phyloP scores from a whole-genome alignment of 2,888 invertebrate genomes.

The Xestoiulus laeticollis region DNA sequence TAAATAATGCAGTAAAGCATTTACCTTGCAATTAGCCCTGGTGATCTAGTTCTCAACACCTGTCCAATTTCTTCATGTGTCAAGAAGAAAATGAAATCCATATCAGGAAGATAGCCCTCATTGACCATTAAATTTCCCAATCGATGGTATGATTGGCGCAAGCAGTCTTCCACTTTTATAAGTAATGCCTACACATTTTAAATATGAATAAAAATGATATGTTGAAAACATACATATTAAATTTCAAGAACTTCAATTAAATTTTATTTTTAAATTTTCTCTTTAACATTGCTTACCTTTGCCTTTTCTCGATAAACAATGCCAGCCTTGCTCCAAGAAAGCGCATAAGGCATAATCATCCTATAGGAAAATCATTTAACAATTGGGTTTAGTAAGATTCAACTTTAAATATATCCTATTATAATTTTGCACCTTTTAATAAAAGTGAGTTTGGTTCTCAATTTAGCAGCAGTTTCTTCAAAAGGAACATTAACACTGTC shows the following conservation, averaged over 20 bases:
- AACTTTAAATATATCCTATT: background rate
- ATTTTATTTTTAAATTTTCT: background rate
- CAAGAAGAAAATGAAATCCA: slow-evolving; percentile 56
- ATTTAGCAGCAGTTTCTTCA: background rate
- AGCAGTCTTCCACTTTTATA: slow-evolving; percentile 53
- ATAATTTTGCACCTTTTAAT: background rate
- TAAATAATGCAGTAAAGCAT: background rate
- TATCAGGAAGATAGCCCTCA: slow-evolving; percentile 56
- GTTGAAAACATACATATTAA: background rate
- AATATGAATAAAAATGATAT: background rate
- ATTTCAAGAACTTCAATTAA: background rate
- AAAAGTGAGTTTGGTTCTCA: background rate
- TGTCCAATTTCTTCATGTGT: slow-evolving; percentile 56
- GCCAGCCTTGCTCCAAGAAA: background rate
- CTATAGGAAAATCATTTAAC: background rate
- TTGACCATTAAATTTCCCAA: slow-evolving; percentile 55
- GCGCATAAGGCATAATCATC: background rate
- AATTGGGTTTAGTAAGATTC: background rate
- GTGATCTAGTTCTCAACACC: slow-evolving; percentile 54
- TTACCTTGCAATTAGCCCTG: slow-evolving; percentile 54
- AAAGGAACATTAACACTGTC: background rate
- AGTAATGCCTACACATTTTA: slow-evolving; percentile 52
- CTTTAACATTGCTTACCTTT: background rate
- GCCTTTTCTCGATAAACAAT: background rate
- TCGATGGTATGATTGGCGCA: slow-evolving; percentile 53